Percentiles rank a stretch among this genome's conserved stretches.
phyloP scores from a whole-genome alignment of 2,888 invertebrate genomes.

The Prostheceraeus crozeri region DNA sequence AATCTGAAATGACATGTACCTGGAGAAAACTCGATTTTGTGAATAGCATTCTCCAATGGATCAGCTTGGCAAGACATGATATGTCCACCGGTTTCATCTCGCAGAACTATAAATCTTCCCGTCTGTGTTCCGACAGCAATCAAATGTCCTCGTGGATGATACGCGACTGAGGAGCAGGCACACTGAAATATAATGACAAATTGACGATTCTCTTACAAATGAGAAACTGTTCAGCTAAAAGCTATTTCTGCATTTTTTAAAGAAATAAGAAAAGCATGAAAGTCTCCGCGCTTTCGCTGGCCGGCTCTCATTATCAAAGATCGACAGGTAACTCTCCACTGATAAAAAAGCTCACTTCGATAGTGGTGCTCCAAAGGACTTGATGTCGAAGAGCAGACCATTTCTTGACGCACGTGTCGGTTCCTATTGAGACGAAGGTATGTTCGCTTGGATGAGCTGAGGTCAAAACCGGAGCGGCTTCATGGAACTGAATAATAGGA shows the following conservation, averaged over 20 bases:
- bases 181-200: too few species aligned
- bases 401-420: constrained; percentile 77
- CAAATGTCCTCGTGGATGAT: constrained; percentile 78
- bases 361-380: constrained; percentile 76
- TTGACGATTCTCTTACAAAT: too few species aligned
- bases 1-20: too few species aligned
- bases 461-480: constrained; percentile 49
- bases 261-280: too few species aligned
- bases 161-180: constrained; percentile 77
- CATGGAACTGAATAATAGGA: constrained; percentile 60
- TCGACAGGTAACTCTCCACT: too few species aligned
- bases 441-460: constrained; percentile 78
- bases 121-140: constrained; percentile 80
- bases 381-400: constrained; percentile 73
- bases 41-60: constrained; percentile 67
- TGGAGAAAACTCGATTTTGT: constrained; percentile 76
- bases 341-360: constrained; percentile 59
- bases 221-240: too few species aligned
- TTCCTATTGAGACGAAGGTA: constrained; percentile 80
- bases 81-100: constrained; percentile 75
- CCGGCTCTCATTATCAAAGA: too few species aligned
- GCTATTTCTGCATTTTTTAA: too few species aligned
- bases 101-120: constrained; percentile 75
- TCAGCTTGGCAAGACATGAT: constrained; percentile 77
- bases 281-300: too few species aligned